A percentile compares a stretch with the other conserved stretches of the same genome.
Evolutionary conservation across 2,113 vertebrate species (phyloP).

Genomic region (Riparia riparia): DNA sequence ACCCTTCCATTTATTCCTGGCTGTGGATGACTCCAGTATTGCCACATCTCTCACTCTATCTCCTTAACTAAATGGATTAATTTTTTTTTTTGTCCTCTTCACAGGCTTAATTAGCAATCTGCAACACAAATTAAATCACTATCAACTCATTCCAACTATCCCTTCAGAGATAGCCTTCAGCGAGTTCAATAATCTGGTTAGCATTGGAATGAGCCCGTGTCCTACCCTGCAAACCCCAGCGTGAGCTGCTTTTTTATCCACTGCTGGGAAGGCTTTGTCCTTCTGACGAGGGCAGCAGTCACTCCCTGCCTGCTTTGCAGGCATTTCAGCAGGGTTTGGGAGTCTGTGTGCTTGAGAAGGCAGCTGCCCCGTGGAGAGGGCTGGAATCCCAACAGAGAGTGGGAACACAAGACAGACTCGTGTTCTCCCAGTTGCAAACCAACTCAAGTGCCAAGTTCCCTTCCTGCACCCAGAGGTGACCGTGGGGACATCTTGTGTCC

Average conservation of each 20-base stretch:
- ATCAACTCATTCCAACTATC: slow-evolving; percentile 63
- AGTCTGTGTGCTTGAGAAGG: background rate
- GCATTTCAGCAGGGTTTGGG: background rate
- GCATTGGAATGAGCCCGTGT: slow-evolving; percentile 43
- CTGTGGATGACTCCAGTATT: background rate
- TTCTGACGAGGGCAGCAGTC: slow-evolving; percentile 22
- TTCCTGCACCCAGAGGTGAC: background rate
- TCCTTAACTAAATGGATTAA: slow-evolving; percentile 65
- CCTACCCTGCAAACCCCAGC: background rate
- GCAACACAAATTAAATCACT: slow-evolving; percentile 71
- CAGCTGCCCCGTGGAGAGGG: background rate
- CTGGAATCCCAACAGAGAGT: background rate
- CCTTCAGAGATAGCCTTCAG: slow-evolving; percentile 65
- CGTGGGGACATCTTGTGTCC: fast-evolving
- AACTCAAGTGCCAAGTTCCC: background rate
- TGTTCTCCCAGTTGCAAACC: background rate
- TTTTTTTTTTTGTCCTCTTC: slow-evolving; percentile 56
- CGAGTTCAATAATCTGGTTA: slow-evolving; percentile 61
- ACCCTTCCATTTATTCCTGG: background rate
- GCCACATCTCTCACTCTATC: slow-evolving; percentile 39
- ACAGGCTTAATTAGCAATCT: slow-evolving; percentile 71
- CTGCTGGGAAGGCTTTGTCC: slow-evolving; percentile 1
- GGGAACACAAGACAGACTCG: background rate
- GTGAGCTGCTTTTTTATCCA: background rate
- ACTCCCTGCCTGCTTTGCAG: background rate